Evolutionary conservation across 1,140 invertebrate species (phyloP).

Genomic region (Agrilus planipennis): DNA sequence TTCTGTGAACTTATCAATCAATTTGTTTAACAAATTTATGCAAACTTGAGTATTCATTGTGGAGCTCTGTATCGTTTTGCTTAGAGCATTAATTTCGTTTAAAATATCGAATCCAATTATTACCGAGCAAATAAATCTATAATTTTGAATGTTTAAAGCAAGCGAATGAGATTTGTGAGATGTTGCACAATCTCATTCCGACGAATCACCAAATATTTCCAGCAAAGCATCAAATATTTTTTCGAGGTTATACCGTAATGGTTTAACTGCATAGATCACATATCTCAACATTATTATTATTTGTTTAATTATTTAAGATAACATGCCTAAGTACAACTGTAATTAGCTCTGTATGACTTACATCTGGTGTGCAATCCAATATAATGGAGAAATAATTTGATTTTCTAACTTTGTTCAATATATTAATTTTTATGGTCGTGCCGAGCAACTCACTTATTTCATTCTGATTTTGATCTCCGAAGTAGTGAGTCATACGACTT

Average conservation of each 20-base stretch:
- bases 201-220: slow-evolving; percentile 10
- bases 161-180: slow-evolving; percentile 3
- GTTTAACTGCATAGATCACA: slow-evolving; percentile 12
- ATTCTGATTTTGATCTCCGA: too few relatives aligned
- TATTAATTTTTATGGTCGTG: neutral
- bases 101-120: slow-evolving; percentile 10
- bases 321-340: too few relatives aligned
- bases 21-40: too few relatives aligned
- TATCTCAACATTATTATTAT: neutral
- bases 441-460: slow-evolving; percentile 11
- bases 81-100: slow-evolving; percentile 9
- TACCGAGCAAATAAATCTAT: slow-evolving; percentile 11
- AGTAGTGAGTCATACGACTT: slow-evolving; percentile 1
- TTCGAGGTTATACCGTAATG: slow-evolving; percentile 13
- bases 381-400: slow-evolving; percentile 7
- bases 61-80: slow-evolving; percentile 9
- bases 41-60: slow-evolving; percentile 10
- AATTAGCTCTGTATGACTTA: too few relatives aligned
- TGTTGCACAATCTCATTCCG: slow-evolving; percentile 3
- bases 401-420: slow-evolving; percentile 5
- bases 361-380: slow-evolving; percentile 3
- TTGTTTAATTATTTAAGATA: too few relatives aligned
- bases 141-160: slow-evolving; percentile 7
- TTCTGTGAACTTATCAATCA: slow-evolving; percentile 12
- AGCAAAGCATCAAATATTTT: slow-evolving; percentile 15